These are phyloP conservation scores for Crambe crambe DNA, from an alignment of 37 sponge, comb jelly and placozoan genomes.

Conservation along the genomic window DNA sequence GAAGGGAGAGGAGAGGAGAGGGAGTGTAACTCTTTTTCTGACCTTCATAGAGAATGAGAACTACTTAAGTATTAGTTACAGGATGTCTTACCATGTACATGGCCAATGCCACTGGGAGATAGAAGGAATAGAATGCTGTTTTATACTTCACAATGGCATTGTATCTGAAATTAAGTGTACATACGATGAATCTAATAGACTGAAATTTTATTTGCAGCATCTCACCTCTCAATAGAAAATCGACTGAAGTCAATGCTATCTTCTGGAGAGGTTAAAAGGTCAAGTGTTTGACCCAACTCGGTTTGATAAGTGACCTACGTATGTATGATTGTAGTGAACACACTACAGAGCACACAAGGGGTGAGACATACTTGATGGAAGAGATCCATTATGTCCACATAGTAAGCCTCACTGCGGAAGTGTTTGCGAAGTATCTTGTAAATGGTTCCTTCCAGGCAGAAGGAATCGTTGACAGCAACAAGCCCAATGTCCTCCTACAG, in stretches of 20 bases:
- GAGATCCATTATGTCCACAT: constrained; percentile 77
- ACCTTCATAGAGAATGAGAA: too few species aligned
- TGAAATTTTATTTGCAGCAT: neutral
- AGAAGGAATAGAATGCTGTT: constrained; percentile 97
- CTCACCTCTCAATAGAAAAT: constrained; percentile 70
- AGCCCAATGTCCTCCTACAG: constrained; percentile 79
- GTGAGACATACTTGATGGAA: constrained; percentile 87
- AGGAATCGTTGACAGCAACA: constrained; percentile 88
- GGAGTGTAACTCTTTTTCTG: too few species aligned
- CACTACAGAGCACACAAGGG: too few species aligned
- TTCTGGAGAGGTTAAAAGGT: constrained; percentile 77
- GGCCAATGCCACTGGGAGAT: constrained; percentile 91
- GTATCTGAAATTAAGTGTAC: constrained; percentile 73
- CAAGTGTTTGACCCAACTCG: constrained; percentile 87
- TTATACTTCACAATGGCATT: constrained; percentile 93
- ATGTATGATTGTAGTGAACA: too few species aligned
- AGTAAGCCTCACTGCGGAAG: constrained; percentile 68
- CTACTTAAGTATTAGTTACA: too few species aligned
- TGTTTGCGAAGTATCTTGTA: constrained; percentile 69
- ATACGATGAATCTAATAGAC: too few species aligned
- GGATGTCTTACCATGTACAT: constrained; percentile 88
- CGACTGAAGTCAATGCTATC: constrained; percentile 63
- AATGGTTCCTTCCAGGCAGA: too few species aligned
- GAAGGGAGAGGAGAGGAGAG: too few species aligned
- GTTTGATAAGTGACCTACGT: constrained; percentile 74